These are phyloP conservation scores for Amazona guildingii DNA, from an alignment of 2,113 vertebrate genomes.

Conservation along the genomic window DNA sequence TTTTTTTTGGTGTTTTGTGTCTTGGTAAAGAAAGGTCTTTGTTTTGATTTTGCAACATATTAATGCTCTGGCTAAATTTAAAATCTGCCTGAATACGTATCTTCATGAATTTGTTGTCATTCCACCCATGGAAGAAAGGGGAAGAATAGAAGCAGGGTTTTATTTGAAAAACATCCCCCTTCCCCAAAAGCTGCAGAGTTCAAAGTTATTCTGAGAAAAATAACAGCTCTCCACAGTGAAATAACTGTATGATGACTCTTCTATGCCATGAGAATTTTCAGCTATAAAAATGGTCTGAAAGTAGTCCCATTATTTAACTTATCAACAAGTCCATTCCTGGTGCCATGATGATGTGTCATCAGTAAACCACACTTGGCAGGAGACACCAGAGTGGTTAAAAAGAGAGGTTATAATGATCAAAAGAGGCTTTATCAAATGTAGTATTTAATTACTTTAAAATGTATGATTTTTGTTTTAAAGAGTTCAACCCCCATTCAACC, in stretches of 20 bases:
- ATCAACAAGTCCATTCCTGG: constrained; percentile 22
- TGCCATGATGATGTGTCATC: constrained; percentile 8
- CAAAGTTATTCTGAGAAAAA: constrained; percentile 51
- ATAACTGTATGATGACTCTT: constrained; percentile 35
- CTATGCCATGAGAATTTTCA: constrained; percentile 10
- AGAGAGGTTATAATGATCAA: neutral
- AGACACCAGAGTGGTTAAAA: neutral
- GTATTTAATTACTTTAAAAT: neutral
- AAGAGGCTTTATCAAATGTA: neutral
- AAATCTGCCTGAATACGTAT: neutral
- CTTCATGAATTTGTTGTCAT: neutral
- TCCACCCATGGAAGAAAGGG: neutral
- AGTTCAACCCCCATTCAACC: neutral
- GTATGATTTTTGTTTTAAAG: neutral
- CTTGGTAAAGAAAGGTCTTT: neutral
- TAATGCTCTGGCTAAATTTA: constrained; percentile 19
- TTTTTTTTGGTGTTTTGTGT: neutral
- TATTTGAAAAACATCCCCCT: neutral
- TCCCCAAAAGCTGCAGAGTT: constrained; percentile 13
- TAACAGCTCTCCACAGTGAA: neutral
- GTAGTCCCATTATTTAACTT: constrained; percentile 38
- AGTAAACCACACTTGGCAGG: neutral
- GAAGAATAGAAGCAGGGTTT: neutral
- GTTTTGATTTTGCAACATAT: neutral
- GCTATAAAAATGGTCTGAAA: constrained; percentile 30